These are phyloP conservation scores for Anthoscopus minutus DNA, from an alignment of 2,113 vertebrate species.

Conservation along the genomic window DNA sequence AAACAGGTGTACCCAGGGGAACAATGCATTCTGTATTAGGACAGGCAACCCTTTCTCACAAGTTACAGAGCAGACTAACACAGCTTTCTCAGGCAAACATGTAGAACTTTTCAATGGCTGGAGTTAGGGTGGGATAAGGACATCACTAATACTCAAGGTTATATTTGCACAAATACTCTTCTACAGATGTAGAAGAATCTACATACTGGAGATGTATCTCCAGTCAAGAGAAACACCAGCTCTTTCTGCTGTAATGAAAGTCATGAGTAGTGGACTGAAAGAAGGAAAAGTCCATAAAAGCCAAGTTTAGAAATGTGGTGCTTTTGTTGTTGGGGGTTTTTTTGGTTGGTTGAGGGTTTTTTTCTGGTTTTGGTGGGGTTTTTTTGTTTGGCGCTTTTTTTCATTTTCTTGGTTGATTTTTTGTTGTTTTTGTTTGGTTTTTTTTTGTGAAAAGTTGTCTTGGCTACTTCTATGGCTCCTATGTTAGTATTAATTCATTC, in stretches of 20 bases:
- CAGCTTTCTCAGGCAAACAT: background rate
- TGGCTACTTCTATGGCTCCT: background rate
- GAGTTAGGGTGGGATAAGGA: background rate
- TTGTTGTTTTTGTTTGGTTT: background rate
- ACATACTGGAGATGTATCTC: background rate
- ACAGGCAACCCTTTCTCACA: background rate
- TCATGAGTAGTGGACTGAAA: background rate
- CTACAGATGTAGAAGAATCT: background rate
- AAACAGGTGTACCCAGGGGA: background rate
- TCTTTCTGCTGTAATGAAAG: background rate
- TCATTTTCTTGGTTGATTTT: too few species aligned
- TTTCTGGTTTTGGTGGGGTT: background rate
- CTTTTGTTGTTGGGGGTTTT: rapidly evolving
- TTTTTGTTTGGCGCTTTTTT: background rate
- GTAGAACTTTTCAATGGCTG: background rate
- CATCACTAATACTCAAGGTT: background rate
- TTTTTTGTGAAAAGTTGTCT: background rate
- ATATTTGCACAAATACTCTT: background rate
- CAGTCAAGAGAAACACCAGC: background rate
- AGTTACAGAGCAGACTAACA: background rate
- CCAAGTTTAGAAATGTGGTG: background rate
- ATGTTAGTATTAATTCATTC: background rate
- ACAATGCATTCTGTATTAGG: background rate
- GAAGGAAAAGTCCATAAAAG: background rate
- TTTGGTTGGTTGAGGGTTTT: too few species aligned